phyloP scores from a whole-genome alignment of 2,797 vertebrate genomes.

The Clamator glandarius region DNA sequence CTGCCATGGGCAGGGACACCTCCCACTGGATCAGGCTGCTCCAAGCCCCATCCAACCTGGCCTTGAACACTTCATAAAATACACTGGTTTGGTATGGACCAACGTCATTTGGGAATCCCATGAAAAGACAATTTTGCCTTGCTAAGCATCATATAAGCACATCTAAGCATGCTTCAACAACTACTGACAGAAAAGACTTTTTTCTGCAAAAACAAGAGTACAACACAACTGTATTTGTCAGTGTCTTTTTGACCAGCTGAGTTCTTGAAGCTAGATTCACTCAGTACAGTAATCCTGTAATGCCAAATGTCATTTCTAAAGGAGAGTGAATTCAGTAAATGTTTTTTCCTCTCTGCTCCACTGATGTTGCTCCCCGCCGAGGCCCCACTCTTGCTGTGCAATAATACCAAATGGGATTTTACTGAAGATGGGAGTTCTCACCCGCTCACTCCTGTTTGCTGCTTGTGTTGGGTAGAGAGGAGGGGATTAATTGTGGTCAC shows the following conservation, averaged over 20 bases:
- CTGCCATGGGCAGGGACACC: too few species aligned
- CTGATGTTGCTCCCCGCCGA: rapidly evolving
- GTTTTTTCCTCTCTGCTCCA: background rate
- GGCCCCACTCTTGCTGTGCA: background rate
- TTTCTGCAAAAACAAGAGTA: background rate
- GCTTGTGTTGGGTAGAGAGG: background rate
- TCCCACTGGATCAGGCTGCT: too few species aligned
- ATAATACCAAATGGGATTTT: background rate
- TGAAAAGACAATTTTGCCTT: background rate
- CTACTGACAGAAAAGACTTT: background rate
- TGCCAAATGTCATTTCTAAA: background rate
- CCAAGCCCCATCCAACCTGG: too few species aligned
- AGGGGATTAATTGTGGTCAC: constrained; percentile 34
- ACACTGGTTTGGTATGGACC: too few species aligned
- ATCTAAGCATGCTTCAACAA: too few species aligned
- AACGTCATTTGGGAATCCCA: background rate
- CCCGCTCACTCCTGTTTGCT: background rate
- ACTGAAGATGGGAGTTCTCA: background rate
- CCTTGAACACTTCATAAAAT: too few species aligned
- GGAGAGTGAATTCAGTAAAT: background rate
- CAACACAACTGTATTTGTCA: background rate
- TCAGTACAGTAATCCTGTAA: background rate
- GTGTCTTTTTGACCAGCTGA: background rate
- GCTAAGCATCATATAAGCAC: too few species aligned
- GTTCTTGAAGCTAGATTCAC: background rate